A percentile compares a stretch with the other conserved stretches of the same genome.
Conservation (phyloP, 2,888 invertebrate genomes). For the Seladonia tumulorum region DNA sequence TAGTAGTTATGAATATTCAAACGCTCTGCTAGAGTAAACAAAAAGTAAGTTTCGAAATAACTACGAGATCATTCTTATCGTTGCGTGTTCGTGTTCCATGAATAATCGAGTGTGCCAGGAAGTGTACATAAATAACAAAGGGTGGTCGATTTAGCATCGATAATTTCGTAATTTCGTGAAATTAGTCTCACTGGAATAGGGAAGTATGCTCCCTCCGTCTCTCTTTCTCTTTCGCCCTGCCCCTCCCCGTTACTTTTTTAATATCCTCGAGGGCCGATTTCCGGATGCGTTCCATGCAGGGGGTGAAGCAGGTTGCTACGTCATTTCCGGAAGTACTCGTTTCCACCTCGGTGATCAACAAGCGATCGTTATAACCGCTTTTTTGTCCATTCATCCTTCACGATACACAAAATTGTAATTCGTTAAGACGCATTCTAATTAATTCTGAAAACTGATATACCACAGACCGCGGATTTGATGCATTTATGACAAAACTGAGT, state of each 20-base stretch:
- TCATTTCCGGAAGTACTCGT: slow-evolving; percentile 79
- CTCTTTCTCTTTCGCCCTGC: slow-evolving; percentile 27
- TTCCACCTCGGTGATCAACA: slow-evolving; percentile 47
- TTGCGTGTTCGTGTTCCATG: slow-evolving; percentile 33
- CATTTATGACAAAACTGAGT: too few relatives aligned
- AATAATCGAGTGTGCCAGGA: slow-evolving; percentile 56
- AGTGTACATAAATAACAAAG: slow-evolving; percentile 49
- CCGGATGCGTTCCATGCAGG: slow-evolving; percentile 74
- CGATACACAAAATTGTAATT: neutral
- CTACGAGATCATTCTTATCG: slow-evolving; percentile 18
- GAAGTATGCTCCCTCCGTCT: slow-evolving; percentile 42
- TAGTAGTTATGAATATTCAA: neutral
- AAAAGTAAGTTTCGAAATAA: neutral
- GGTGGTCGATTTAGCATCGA: slow-evolving; percentile 57
- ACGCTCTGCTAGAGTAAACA: neutral
- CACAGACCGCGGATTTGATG: neutral
- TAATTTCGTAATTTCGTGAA: slow-evolving; percentile 75
- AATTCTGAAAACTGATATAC: neutral
- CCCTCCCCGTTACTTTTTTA: slow-evolving; percentile 40
- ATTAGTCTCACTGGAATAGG: slow-evolving; percentile 70
- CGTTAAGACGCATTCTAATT: neutral
- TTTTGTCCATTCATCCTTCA: slow-evolving; percentile 3
- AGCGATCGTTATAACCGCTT: slow-evolving; percentile 47
- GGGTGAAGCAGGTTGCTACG: slow-evolving; percentile 75
- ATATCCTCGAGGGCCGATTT: slow-evolving; percentile 73